Conservation (phyloP, 2,113 vertebrate species). For the Ammospiza caudacuta region DNA sequence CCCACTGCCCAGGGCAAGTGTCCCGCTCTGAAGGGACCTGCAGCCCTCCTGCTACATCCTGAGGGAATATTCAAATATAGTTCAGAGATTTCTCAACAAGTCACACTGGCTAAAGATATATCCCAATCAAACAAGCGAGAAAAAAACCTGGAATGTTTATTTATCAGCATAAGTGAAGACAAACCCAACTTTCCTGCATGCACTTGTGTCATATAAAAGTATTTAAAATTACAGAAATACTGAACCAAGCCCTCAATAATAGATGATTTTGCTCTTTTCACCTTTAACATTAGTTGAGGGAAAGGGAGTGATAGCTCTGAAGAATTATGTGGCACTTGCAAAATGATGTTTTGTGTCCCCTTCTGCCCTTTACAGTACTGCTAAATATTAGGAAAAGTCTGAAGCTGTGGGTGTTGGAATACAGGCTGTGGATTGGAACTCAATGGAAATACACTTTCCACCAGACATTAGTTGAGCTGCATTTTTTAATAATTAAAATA, state of each 20-base stretch:
- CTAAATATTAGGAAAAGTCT: background rate
- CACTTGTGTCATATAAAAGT: background rate
- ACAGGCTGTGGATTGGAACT: background rate
- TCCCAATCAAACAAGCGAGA: background rate
- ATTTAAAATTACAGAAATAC: background rate
- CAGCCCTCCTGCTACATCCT: background rate
- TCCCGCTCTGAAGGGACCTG: background rate
- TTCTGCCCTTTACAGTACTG: background rate
- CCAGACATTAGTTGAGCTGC: background rate
- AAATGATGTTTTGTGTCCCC: background rate
- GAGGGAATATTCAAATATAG: background rate
- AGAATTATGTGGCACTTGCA: background rate
- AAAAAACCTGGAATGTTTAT: background rate
- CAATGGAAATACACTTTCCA: background rate
- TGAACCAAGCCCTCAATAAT: background rate
- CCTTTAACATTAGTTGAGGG: background rate
- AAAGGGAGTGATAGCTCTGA: background rate
- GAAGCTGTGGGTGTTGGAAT: background rate
- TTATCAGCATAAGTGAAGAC: background rate
- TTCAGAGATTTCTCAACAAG: background rate
- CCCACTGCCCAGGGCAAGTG: background rate
- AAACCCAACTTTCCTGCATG: background rate
- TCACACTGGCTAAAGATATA: background rate
- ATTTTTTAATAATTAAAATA: background rate
- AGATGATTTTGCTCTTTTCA: background rate